Evolutionary conservation across 1,140 invertebrate species (phyloP).

Genomic region (Octopus sinensis): DNA sequence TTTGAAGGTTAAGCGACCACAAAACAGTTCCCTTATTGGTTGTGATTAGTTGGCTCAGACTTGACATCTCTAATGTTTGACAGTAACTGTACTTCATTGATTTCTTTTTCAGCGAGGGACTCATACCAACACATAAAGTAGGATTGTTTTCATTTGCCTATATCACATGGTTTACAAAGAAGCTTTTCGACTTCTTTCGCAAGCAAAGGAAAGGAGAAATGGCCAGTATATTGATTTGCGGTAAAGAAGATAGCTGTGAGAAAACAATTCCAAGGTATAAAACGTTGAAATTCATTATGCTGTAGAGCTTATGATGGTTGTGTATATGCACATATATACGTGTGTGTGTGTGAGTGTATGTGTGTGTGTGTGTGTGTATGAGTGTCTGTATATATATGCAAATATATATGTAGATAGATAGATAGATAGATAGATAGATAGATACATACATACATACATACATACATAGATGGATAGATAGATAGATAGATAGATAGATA

Average conservation of each 20-base stretch:
- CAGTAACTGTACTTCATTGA: not conserved
- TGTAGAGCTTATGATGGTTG: not conserved
- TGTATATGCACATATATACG: not conserved
- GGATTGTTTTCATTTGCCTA: slow-evolving; percentile 28
- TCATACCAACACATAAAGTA: slow-evolving; percentile 26
- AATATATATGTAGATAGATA: too few relatives aligned
- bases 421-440: too few relatives aligned
- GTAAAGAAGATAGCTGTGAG: not conserved
- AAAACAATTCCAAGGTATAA: not conserved
- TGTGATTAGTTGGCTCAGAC: too few relatives aligned
- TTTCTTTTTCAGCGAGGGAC: slow-evolving; percentile 25
- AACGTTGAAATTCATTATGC: too few relatives aligned
- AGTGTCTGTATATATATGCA: too few relatives aligned
- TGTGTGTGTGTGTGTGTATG: too few relatives aligned
- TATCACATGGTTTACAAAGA: slow-evolving; percentile 23
- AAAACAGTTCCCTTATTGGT: too few relatives aligned
- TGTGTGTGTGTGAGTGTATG: not conserved
- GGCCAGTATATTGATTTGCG: not conserved
- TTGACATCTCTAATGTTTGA: too few relatives aligned
- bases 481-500: too few relatives aligned
- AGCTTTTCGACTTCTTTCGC: slow-evolving; percentile 21
- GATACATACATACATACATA: too few relatives aligned
- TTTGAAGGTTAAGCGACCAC: too few relatives aligned
- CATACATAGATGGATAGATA: too few relatives aligned
- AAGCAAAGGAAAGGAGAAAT: slow-evolving; percentile 1